These are phyloP conservation scores for Xyliphius kryptos DNA, from an alignment of 2,113 vertebrate genomes.

Conservation along the genomic window DNA sequence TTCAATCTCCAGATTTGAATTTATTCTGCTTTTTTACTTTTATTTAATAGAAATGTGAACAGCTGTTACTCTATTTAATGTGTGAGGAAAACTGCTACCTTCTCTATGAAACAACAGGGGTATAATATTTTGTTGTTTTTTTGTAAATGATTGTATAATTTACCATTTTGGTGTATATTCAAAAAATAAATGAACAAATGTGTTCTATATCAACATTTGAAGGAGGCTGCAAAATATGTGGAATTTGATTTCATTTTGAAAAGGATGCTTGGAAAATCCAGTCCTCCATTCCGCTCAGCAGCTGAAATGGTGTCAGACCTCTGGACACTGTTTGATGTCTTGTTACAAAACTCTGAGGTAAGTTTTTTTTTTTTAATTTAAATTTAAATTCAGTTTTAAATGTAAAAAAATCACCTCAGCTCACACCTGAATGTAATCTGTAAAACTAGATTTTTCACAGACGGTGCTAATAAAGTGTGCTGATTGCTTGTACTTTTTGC, in stretches of 20 bases:
- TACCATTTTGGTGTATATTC: background rate
- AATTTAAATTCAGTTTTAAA: too few species aligned
- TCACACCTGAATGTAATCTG: too few species aligned
- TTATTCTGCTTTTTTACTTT: background rate
- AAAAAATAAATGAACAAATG: background rate
- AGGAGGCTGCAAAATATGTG: slow-evolving; percentile 30
- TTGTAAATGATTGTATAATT: background rate
- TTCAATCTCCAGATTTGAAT: background rate
- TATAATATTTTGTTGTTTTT: slow-evolving; percentile 1
- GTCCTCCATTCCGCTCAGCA: slow-evolving; percentile 44
- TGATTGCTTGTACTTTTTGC: too few species aligned
- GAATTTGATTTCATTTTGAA: slow-evolving; percentile 39
- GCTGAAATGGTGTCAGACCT: slow-evolving; percentile 50
- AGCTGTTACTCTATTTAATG: slow-evolving; percentile 44
- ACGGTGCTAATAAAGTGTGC: too few species aligned
- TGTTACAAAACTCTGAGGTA: slow-evolving; percentile 36
- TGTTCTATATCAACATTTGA: slow-evolving; percentile 3
- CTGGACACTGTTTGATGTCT: slow-evolving; percentile 42
- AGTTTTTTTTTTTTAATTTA: background rate
- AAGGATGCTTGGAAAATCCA: slow-evolving; percentile 37
- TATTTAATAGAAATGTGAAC: slow-evolving; percentile 49
- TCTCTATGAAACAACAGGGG: slow-evolving; percentile 30
- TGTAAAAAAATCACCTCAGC: too few species aligned
- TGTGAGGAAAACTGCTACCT: slow-evolving; percentile 38
- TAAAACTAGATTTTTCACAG: too few species aligned